A percentile compares a stretch with the other conserved stretches of the same genome.
These are phyloP conservation scores for Rafetus swinhoei DNA, from an alignment of 2,113 vertebrate species.

Conservation along the genomic window DNA sequence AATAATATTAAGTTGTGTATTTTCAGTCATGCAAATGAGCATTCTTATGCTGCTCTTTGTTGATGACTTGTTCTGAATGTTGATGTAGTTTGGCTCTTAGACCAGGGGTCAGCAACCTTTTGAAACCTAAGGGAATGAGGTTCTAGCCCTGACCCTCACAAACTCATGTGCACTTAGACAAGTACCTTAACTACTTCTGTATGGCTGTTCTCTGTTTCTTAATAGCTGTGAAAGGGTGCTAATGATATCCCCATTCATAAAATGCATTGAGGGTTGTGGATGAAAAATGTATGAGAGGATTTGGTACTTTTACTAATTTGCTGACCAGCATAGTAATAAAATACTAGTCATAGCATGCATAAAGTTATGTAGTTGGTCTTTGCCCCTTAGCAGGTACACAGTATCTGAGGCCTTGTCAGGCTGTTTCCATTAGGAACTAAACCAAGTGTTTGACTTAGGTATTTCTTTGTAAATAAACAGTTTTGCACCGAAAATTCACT, in stretches of 20 bases:
- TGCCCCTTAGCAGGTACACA: slow-evolving; percentile 15
- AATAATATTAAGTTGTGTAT: too few relatives aligned
- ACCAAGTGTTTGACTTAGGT: background rate
- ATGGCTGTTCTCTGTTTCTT: background rate
- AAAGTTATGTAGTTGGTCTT: background rate
- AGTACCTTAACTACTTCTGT: slow-evolving; percentile 11
- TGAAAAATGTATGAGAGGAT: background rate
- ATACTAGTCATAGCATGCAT: background rate
- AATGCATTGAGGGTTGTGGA: slow-evolving; percentile 6
- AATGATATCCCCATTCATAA: background rate
- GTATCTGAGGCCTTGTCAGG: slow-evolving; percentile 41
- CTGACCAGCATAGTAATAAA: background rate
- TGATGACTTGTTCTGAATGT: too few relatives aligned
- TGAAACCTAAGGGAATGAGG: background rate
- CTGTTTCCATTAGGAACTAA: background rate
- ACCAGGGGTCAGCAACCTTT: too few relatives aligned
- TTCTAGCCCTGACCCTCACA: background rate
- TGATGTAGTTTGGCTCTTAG: too few relatives aligned
- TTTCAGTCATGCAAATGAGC: too few relatives aligned
- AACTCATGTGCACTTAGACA: background rate
- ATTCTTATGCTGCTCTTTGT: too few relatives aligned
- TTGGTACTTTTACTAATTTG: accelerated
- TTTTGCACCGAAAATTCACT: background rate
- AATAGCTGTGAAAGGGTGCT: slow-evolving; percentile 7
- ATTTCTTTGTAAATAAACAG: background rate